A percentile compares a stretch with the other conserved stretches of the same genome.
Evolutionary conservation across 2,888 invertebrate genomes (phyloP).

Genomic region (Caenorhabditis imperialis): DNA sequence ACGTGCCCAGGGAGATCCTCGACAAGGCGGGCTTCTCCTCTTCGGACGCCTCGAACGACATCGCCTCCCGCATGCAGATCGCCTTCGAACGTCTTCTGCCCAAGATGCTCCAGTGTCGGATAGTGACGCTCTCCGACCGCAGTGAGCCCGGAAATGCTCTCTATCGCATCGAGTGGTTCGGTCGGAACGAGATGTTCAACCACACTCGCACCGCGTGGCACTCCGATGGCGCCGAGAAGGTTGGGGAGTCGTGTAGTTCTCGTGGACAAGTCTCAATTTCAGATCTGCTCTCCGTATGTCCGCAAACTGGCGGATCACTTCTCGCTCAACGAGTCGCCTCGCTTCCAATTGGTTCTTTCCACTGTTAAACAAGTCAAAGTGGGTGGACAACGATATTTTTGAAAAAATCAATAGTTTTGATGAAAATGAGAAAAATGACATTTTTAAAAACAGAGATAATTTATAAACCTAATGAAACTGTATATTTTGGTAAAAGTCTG

Average conservation of each 20-base stretch:
- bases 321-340: slow-evolving; percentile 66
- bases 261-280: no score
- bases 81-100: slow-evolving; percentile 72
- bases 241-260: slow-evolving; percentile 16
- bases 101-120: slow-evolving; percentile 67
- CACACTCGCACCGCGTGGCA: slow-evolving; percentile 71
- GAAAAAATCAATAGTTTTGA: no score
- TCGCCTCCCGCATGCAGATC: slow-evolving; percentile 71
- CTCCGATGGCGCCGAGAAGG: slow-evolving; percentile 73
- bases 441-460: no score
- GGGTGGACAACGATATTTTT: slow-evolving; percentile 3
- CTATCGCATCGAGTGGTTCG: slow-evolving; percentile 74
- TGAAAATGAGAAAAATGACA: no score
- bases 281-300: slow-evolving; percentile 73
- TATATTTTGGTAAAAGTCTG: no score
- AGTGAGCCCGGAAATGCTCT: slow-evolving; percentile 66
- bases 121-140: slow-evolving; percentile 67
- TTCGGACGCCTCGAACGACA: slow-evolving; percentile 64
- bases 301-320: slow-evolving; percentile 68
- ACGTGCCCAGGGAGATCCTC: slow-evolving; percentile 66
- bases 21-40: slow-evolving; percentile 71
- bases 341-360: slow-evolving; percentile 75
- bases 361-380: slow-evolving; percentile 72
- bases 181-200: slow-evolving; percentile 67
- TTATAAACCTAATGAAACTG: no score